Evolutionary conservation across 2,888 invertebrate genomes (phyloP).

Genomic region (Pseudococcus jackbeardsleyi): DNA sequence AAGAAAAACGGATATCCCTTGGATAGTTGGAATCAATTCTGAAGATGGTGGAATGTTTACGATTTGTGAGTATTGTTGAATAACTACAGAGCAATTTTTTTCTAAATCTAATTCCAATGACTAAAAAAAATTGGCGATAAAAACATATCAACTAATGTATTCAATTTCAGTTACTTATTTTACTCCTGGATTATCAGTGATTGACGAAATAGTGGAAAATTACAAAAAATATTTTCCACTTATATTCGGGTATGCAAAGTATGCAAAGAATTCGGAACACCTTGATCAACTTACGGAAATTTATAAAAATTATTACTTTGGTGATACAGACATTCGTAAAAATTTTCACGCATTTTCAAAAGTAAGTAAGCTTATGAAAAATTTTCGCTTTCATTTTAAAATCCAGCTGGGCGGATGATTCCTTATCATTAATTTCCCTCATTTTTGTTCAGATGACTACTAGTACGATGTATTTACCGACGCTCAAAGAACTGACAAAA

Average conservation of each 20-base stretch:
- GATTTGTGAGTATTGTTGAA: constrained; percentile 23
- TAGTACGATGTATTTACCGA: background rate
- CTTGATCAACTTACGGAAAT: constrained; percentile 6
- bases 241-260: background rate
- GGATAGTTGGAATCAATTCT: constrained; percentile 63
- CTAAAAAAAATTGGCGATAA: background rate
- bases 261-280: background rate
- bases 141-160: background rate
- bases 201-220: background rate
- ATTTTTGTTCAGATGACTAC: constrained; percentile 59
- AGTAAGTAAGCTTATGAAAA: background rate
- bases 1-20: constrained; percentile 62
- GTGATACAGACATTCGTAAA: background rate
- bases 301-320: constrained; percentile 12
- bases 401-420: background rate
- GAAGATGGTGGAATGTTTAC: constrained; percentile 61
- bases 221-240: background rate
- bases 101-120: background rate
- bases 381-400: background rate
- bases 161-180: constrained; percentile 42
- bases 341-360: background rate
- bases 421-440: background rate
- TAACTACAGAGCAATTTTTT: background rate
- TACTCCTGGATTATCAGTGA: background rate
- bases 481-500: constrained; percentile 17